Evolutionary conservation across 2,888 invertebrate genomes (phyloP).

Genomic region (Galerucella calmariensis): DNA sequence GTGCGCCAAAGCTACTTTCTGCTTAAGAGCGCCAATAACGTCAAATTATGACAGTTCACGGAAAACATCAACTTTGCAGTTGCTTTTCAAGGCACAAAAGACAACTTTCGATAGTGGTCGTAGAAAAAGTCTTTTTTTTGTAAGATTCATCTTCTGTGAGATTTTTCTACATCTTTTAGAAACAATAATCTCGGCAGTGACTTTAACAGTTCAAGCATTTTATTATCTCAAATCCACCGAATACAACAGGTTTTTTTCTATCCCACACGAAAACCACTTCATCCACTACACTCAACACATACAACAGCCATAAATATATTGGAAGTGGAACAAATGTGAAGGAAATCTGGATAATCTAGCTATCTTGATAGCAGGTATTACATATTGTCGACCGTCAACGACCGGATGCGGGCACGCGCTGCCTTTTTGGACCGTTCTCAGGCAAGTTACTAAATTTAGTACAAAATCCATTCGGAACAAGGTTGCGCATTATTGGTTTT

Average conservation of each 20-base stretch:
- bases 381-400: slow-evolving; percentile 55
- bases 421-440: slow-evolving; percentile 52
- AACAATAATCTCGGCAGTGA: too few species aligned
- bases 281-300: slow-evolving; percentile 39
- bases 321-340: slow-evolving; percentile 57
- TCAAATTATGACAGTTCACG: too few species aligned
- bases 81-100: too few species aligned
- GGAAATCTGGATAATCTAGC: slow-evolving; percentile 58
- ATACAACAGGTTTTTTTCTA: slow-evolving; percentile 42
- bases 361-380: slow-evolving; percentile 52
- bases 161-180: too few species aligned
- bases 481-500: neutral
- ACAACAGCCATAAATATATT: slow-evolving; percentile 52
- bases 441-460: slow-evolving; percentile 39
- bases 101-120: too few species aligned
- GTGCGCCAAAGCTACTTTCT: too few species aligned
- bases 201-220: neutral
- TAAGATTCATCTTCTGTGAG: too few species aligned
- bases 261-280: slow-evolving; percentile 11
- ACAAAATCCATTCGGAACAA: neutral
- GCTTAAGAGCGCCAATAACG: too few species aligned
- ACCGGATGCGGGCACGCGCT: slow-evolving; percentile 56
- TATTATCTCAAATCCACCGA: neutral
- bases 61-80: too few species aligned
- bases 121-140: too few species aligned